Percentiles rank a stretch among this genome's conserved stretches.
These are phyloP conservation scores for Pyralis farinalis DNA, from an alignment of 2,888 invertebrate genomes.

Conservation along the genomic window DNA sequence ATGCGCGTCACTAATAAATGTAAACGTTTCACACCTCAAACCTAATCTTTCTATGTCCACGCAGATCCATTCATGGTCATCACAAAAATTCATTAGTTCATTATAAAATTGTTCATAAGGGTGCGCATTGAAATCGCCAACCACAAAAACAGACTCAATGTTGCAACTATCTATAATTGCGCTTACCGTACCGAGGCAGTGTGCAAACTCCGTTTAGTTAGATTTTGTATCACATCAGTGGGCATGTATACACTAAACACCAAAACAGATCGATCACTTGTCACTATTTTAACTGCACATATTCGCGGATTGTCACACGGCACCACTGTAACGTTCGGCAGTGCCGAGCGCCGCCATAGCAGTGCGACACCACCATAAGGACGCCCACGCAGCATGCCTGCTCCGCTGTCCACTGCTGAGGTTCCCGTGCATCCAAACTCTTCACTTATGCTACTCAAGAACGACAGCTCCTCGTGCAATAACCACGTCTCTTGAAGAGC, in stretches of 20 bases:
- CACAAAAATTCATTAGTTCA: conserved; percentile 6
- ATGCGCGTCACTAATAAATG: conserved; percentile 3
- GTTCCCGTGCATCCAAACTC: conserved; percentile 13
- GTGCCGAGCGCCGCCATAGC: too few species aligned
- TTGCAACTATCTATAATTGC: conserved; percentile 14
- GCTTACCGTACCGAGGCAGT: conserved; percentile 11
- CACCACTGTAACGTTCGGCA: too few species aligned
- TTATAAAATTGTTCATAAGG: conserved; percentile 9
- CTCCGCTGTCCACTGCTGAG: conserved; percentile 16
- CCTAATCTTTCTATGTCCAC: conserved; percentile 3
- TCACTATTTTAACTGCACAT: conserved; percentile 12
- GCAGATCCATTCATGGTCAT: conserved; percentile 8
- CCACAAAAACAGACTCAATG: conserved; percentile 12
- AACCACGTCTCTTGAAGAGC: conserved; percentile 21
- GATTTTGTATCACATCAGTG: conserved; percentile 12
- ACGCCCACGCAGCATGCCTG: conserved; percentile 12
- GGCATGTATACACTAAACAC: conserved; percentile 19
- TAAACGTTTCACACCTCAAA: conserved; percentile 2
- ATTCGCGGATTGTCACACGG: too few species aligned
- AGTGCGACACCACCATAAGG: conserved; percentile 17
- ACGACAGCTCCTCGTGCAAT: conserved; percentile 11
- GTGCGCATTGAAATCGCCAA: conserved; percentile 15
- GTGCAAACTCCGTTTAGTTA: conserved; percentile 16
- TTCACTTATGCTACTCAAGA: conserved; percentile 11
- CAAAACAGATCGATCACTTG: conserved; percentile 10